phyloP scores from a whole-genome alignment of 2,113 vertebrate species.

The Gymnocephalus cernua region DNA sequence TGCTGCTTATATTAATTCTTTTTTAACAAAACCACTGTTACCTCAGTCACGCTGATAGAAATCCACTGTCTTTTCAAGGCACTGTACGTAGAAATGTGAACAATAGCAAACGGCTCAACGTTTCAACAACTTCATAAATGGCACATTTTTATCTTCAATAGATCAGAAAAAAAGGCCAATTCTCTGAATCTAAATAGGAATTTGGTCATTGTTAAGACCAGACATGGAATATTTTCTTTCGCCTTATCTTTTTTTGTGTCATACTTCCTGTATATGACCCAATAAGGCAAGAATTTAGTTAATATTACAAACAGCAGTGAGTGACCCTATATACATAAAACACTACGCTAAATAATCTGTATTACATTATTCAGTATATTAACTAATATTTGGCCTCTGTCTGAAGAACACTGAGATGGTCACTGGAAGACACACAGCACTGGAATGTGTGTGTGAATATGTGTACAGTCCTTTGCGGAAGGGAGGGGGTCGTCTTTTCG shows the following conservation, averaged over 20 bases:
- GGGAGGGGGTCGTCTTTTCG: conserved; percentile 75
- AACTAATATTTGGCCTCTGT: background rate
- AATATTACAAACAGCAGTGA: background rate
- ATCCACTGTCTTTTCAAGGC: conserved; percentile 46
- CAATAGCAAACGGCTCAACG: conserved; percentile 44
- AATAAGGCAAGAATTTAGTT: background rate
- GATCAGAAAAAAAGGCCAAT: background rate
- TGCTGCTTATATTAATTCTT: conserved; percentile 32
- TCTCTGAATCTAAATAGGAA: background rate
- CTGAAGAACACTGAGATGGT: conserved; percentile 30
- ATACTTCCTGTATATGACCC: background rate
- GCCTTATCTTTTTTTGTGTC: conserved; percentile 3
- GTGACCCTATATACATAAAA: background rate
- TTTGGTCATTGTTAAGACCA: background rate
- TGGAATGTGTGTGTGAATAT: conserved; percentile 62
- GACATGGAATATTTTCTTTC: conserved; percentile 14
- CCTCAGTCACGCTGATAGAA: conserved; percentile 48
- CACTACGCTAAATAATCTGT: conserved; percentile 12
- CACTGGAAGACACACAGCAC: conserved; percentile 26
- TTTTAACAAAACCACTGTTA: conserved; percentile 37
- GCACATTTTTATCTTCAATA: conserved; percentile 6
- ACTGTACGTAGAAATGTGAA: conserved; percentile 38
- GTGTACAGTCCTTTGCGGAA: conserved; percentile 63
- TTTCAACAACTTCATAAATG: conserved; percentile 55
- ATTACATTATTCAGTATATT: background rate